Evolutionary conservation across 1,140 invertebrate genomes (phyloP).

Genomic region (Caenorhabditis inopinata): DNA sequence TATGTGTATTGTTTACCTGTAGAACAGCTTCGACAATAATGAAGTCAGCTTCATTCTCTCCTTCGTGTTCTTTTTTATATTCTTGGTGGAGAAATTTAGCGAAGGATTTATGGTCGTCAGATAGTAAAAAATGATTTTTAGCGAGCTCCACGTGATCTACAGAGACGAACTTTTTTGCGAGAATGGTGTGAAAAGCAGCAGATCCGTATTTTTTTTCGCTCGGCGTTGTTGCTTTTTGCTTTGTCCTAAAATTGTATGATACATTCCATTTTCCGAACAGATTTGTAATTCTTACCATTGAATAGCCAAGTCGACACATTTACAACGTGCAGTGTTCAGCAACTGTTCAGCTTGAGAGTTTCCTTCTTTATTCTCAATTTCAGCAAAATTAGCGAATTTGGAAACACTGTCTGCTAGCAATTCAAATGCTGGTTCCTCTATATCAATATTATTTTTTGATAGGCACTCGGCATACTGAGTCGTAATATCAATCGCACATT

Average conservation of each 20-base stretch:
- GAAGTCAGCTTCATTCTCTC: not conserved
- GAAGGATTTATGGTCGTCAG: not conserved
- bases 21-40: slow-evolving; percentile 8
- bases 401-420: not conserved
- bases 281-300: not conserved
- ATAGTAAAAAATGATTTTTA: slow-evolving; percentile 14
- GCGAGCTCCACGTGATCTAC: slow-evolving; percentile 9
- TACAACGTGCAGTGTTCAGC: not conserved
- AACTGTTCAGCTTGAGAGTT: not conserved
- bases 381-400: slow-evolving; percentile 3
- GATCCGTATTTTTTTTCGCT: slow-evolving; percentile 9
- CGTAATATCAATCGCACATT: not conserved
- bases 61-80: not conserved
- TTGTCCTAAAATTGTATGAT: not conserved
- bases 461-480: slow-evolving; percentile 20
- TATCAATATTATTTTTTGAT: not conserved
- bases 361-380: not conserved
- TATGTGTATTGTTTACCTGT: not conserved
- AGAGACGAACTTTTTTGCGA: not conserved
- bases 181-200: not conserved
- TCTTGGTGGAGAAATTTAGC: not conserved
- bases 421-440: not conserved
- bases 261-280: not conserved
- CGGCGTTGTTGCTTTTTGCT: not conserved
- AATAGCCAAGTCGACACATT: slow-evolving; percentile 15